These are phyloP conservation scores for Falco novaeseelandiae DNA, from an alignment of 2,797 vertebrate species.

Conservation along the genomic window DNA sequence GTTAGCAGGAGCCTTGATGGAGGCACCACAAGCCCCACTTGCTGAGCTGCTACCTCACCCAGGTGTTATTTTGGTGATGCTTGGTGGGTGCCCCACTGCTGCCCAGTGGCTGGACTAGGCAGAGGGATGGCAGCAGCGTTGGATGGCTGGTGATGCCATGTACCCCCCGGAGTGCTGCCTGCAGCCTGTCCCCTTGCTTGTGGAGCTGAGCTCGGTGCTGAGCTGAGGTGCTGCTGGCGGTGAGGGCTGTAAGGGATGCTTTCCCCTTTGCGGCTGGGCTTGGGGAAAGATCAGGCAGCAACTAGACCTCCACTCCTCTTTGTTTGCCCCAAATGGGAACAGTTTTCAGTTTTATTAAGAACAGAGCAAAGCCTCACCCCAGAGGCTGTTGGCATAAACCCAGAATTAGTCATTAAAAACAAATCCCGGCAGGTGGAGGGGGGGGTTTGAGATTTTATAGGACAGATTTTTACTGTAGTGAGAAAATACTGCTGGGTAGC, in stretches of 20 bases:
- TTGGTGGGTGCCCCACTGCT: not conserved
- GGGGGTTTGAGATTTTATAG: not conserved
- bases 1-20: not conserved
- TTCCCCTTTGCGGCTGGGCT: not conserved
- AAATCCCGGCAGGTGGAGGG: not conserved
- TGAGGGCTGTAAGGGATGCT: not conserved
- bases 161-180: no score
- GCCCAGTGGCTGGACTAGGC: not conserved
- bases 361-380: not conserved
- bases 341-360: not conserved
- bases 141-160: fast-evolving
- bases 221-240: not conserved
- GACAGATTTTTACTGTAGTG: not conserved
- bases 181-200: fast-evolving
- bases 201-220: not conserved
- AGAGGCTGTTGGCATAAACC: fast-evolving
- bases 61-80: not conserved
- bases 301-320: not conserved
- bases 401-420: not conserved
- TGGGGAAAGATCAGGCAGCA: not conserved
- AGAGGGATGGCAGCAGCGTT: not conserved
- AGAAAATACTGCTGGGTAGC: not conserved
- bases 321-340: not conserved
- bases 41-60: fast-evolving
- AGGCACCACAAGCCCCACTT: not conserved